Evolutionary conservation across 1,140 invertebrate genomes (phyloP).

Genomic region (Eueides isabella): DNA sequence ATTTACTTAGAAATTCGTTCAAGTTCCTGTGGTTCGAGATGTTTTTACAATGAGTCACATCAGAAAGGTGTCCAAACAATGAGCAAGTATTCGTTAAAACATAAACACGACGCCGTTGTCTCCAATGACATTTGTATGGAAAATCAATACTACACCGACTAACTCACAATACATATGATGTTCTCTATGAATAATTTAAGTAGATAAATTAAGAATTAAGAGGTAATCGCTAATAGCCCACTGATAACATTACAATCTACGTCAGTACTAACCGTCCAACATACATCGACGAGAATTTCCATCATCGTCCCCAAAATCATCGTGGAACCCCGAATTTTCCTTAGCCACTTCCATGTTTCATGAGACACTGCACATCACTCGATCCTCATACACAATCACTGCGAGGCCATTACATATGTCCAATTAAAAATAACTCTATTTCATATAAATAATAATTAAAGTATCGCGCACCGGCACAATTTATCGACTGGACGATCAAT

Average conservation of each 20-base stretch:
- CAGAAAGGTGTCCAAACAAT: slow-evolving; percentile 39
- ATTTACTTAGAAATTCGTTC: background rate
- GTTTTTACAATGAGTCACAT: slow-evolving; percentile 34
- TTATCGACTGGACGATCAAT: slow-evolving; percentile 78
- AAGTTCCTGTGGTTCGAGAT: slow-evolving; percentile 1
- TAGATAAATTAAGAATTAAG: background rate
- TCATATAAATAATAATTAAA: slow-evolving; percentile 38
- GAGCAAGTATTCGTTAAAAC: slow-evolving; percentile 30
- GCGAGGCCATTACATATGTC: background rate
- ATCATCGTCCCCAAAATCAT: slow-evolving; percentile 71
- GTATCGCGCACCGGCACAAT: slow-evolving; percentile 67
- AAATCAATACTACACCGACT: slow-evolving; percentile 42
- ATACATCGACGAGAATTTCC: slow-evolving; percentile 67
- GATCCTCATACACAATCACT: background rate
- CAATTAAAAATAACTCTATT: background rate
- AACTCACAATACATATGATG: background rate
- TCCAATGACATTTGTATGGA: slow-evolving; percentile 42
- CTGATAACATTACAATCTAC: background rate
- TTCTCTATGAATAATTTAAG: background rate
- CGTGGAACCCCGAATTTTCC: slow-evolving; percentile 56
- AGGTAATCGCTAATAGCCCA: background rate
- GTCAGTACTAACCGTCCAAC: slow-evolving; percentile 65
- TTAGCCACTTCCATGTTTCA: slow-evolving; percentile 70
- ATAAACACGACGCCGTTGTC: slow-evolving; percentile 44
- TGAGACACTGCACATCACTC: slow-evolving; percentile 56